A percentile compares a stretch with the other conserved stretches of the same genome.
These are phyloP conservation scores for Chionis minor DNA, from an alignment of 2,113 vertebrate genomes.

Conservation along the genomic window DNA sequence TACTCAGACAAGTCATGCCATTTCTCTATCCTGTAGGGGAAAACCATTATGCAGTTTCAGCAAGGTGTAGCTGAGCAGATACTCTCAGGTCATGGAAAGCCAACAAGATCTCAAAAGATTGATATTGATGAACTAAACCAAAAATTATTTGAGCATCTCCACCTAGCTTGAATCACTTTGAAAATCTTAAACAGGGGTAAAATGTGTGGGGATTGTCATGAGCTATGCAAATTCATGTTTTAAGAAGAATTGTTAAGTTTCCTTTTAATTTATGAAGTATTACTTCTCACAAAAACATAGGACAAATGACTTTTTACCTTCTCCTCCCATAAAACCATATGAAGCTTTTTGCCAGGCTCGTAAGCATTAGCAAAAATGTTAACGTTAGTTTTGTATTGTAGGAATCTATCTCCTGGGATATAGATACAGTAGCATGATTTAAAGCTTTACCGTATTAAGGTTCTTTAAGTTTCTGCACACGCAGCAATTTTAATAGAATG, in stretches of 20 bases:
- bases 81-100: neutral
- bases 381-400: neutral
- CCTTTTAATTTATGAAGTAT: constrained; percentile 20
- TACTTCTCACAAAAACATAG: neutral
- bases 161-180: neutral
- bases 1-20: neutral
- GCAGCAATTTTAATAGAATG: neutral
- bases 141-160: neutral
- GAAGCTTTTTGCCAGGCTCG: constrained; percentile 3
- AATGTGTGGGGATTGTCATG: neutral
- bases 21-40: neutral
- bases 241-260: neutral
- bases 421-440: constrained; percentile 46
- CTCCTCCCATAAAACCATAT: neutral
- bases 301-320: neutral
- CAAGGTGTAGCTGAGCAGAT: neutral
- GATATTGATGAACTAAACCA: neutral
- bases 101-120: neutral
- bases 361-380: constrained; percentile 24
- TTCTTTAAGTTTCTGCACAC: neutral
- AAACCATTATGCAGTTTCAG: neutral
- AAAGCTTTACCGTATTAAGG: neutral
- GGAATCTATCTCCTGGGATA: constrained; percentile 17
- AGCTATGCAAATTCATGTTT: neutral
- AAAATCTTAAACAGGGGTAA: neutral